phyloP scores from a whole-genome alignment of 2,888 invertebrate genomes.

The Melipona beecheii region DNA sequence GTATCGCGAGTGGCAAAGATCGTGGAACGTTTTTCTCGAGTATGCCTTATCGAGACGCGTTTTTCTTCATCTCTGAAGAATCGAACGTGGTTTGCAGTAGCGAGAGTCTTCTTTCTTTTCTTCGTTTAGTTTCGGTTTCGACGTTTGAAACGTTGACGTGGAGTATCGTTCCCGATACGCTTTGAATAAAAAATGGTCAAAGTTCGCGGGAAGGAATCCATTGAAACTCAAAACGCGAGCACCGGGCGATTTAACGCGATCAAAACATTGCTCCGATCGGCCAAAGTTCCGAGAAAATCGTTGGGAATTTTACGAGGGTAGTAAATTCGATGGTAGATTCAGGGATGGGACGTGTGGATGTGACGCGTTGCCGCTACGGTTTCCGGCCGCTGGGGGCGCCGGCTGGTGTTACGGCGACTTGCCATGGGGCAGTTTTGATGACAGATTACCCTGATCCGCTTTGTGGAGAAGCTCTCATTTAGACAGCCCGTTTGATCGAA shows the following conservation, averaged over 20 bases:
- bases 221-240: neutral
- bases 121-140: neutral
- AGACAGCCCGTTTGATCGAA: conserved; percentile 83
- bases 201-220: no score
- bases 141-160: neutral
- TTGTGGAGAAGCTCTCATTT: conserved; percentile 83
- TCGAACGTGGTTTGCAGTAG: neutral
- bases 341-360: conserved; percentile 66
- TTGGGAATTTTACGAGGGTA: conserved; percentile 29
- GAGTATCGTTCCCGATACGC: neutral
- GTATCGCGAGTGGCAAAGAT: neutral
- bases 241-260: neutral
- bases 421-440: conserved; percentile 81
- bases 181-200: neutral
- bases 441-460: conserved; percentile 83
- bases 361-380: conserved; percentile 75
- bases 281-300: neutral
- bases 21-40: neutral
- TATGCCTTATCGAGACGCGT: neutral
- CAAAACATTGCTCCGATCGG: neutral
- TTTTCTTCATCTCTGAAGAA: neutral
- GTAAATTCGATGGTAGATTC: conserved; percentile 48
- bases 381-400: conserved; percentile 75
- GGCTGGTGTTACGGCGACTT: conserved; percentile 79
- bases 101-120: neutral